These are phyloP conservation scores for Lasaia peninsularis DNA, from an alignment of 1,140 invertebrate species.

Conservation along the genomic window DNA sequence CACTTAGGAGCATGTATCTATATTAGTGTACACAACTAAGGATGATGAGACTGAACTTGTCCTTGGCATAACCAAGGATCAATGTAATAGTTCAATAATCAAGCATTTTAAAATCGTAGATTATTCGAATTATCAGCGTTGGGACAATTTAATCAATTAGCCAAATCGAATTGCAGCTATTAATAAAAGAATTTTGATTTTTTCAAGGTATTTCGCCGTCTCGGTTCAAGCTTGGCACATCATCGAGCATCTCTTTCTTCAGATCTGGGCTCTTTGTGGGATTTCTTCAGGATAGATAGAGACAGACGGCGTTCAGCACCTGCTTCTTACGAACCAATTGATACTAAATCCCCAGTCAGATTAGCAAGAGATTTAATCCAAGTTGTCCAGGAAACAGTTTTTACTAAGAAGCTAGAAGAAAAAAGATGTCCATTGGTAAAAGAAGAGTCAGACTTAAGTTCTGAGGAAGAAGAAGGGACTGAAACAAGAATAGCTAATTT, in stretches of 20 bases:
- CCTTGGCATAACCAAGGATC: too few species aligned
- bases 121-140: not conserved
- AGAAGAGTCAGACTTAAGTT: constrained; percentile 62
- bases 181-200: not conserved
- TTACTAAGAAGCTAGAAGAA: constrained; percentile 52
- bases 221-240: constrained; percentile 59
- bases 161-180: too few species aligned
- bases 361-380: constrained; percentile 68
- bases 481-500: constrained; percentile 66
- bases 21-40: not conserved
- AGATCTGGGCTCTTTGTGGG: constrained; percentile 73
- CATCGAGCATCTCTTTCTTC: constrained; percentile 66
- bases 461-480: constrained; percentile 59
- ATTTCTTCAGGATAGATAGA: constrained; percentile 63
- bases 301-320: constrained; percentile 51
- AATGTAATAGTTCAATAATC: too few species aligned
- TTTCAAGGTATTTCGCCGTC: constrained; percentile 57
- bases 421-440: constrained; percentile 58
- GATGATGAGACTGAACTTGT: too few species aligned
- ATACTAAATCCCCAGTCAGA: constrained; percentile 54
- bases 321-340: constrained; percentile 51
- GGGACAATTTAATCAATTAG: too few species aligned
- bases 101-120: not conserved
- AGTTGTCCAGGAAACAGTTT: constrained; percentile 71
- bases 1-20: not conserved